Base-by-base conservation (phyloP, 2,113 vertebrate species). In the Syngnathus floridae region DNA sequence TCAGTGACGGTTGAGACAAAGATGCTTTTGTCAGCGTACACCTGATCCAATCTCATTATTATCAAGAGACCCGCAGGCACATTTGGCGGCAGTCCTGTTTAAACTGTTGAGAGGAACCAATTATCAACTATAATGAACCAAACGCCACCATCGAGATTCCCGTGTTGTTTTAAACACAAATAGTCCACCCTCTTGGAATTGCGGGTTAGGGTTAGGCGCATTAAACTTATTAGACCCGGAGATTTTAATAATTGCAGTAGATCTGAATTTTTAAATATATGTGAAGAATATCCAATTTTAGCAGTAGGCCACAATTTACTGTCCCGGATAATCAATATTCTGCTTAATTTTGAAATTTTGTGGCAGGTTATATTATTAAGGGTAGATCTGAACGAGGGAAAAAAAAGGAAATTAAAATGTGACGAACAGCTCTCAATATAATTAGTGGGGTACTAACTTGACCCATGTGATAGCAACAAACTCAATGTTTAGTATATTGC, bases 11-110 rank as follows among this genome's bases (percentile, higher is more conserved):
- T 64, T 70, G 58, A 81, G 2, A 82, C 73, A 80, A 75, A 52
- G 26, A 22, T 48, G 60, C 71, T 77, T 77, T 77, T 85, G 67
- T 71, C 65, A 10, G 51, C 38, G 26, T 17, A 31, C 43, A 19
- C 51, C 69, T 69, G 63, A 85, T 82, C 61, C 81, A 64, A 82
- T 86, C 70, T 77, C 74, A 45, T 71, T 57, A 77, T 85, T 85
- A 73, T 84, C 71, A 71, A 46, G 62, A 43, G 4, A 52, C 57
- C 82, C 26, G 35, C 55, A 67, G 81, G 78, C 69, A 43, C 54
- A 36, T 35, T 10, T 11, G 43, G 16, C 40, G 1, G 37, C 49
- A 67, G 45, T 4, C 19, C 14, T 4, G 21, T 46, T 64, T 12
- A 35, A 54, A 43, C 35, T 8, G 21, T 19, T 45, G 7, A 37